phyloP scores from a whole-genome alignment of 2,113 vertebrate species.

The Chlamydotis undulata region DNA sequence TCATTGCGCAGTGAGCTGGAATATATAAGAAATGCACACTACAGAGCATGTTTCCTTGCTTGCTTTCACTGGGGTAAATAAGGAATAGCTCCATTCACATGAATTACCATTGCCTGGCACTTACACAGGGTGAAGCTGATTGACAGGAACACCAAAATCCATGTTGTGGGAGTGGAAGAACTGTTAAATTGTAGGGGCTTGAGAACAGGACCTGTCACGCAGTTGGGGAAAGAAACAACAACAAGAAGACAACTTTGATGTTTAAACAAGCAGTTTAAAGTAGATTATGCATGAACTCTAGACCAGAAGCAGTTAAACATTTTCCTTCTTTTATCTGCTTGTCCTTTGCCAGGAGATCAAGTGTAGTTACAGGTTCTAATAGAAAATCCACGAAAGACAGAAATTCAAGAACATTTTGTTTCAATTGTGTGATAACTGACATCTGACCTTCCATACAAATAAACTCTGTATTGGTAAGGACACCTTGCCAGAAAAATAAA shows the following conservation, averaged over 20 bases:
- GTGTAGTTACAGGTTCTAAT: neutral
- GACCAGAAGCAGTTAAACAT: neutral
- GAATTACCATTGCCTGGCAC: neutral
- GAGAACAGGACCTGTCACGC: neutral
- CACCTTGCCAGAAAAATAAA: neutral
- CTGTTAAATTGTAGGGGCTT: neutral
- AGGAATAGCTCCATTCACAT: neutral
- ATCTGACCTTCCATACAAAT: neutral
- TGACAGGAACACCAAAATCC: neutral
- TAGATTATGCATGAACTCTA: neutral
- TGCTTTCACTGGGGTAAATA: neutral
- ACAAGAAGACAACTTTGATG: neutral
- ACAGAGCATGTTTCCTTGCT: neutral
- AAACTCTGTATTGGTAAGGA: neutral
- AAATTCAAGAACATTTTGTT: neutral
- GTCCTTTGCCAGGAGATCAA: neutral
- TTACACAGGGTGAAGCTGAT: neutral
- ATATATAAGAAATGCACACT: neutral
- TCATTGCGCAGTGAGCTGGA: neutral
- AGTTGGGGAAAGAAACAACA: neutral
- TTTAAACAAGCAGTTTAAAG: neutral
- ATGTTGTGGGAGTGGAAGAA: neutral
- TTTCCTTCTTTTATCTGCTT: neutral
- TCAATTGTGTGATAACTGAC: neutral
- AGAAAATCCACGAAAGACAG: neutral